phyloP scores from a whole-genome alignment of 1,140 invertebrate genomes.

The Chironomus tepperi region DNA sequence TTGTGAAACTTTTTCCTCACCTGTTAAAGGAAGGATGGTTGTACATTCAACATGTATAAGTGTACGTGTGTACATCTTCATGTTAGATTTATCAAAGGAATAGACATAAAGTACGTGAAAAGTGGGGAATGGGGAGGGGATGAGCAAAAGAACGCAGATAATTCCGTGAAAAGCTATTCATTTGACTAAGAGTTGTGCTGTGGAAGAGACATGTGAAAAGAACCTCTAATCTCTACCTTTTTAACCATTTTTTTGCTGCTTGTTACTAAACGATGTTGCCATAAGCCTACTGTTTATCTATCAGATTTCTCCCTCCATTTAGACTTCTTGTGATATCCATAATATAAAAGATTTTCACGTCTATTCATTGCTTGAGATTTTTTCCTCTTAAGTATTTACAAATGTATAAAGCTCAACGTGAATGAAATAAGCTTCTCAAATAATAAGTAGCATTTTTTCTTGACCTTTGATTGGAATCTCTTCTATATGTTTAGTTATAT shows the following conservation, averaged over 20 bases:
- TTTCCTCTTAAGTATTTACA: too few species aligned
- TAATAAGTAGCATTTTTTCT: too few species aligned
- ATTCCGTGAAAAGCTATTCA: background rate
- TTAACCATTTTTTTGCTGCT: background rate
- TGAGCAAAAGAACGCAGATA: background rate
- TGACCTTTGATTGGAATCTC: too few species aligned
- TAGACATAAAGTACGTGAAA: background rate
- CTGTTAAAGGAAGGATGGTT: background rate
- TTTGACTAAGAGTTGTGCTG: background rate
- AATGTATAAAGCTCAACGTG: too few species aligned
- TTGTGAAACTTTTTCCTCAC: background rate
- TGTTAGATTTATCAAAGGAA: background rate
- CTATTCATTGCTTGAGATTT: background rate
- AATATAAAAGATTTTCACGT: background rate
- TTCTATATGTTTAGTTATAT: too few species aligned
- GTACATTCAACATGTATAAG: background rate
- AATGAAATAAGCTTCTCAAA: too few species aligned
- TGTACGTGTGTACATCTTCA: background rate
- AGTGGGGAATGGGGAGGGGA: background rate
- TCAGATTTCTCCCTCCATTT: background rate
- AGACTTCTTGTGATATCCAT: background rate
- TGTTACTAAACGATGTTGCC: slow-evolving; percentile 1
- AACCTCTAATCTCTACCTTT: slow-evolving; percentile 10
- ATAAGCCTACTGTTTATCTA: slow-evolving; percentile 8
- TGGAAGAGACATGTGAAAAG: background rate